Percentiles rank a stretch among this genome's conserved stretches.
phyloP scores from a whole-genome alignment of 2,888 invertebrate species.

The Octodonta nipae region DNA sequence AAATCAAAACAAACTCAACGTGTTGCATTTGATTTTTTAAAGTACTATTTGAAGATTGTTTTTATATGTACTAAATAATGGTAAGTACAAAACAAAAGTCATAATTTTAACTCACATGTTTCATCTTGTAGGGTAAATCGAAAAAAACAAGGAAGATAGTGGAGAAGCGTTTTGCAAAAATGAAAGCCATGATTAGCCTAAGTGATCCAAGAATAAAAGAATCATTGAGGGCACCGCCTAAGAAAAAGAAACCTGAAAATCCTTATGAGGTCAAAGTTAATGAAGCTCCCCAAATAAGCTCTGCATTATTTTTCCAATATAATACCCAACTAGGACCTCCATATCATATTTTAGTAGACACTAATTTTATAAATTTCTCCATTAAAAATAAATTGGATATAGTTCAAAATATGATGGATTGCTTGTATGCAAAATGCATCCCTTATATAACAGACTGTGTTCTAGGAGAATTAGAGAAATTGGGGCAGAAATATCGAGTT shows the following conservation, averaged over 20 bases:
- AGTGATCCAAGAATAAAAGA: conserved; percentile 73
- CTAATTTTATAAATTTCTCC: conserved; percentile 97
- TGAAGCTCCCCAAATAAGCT: conserved; percentile 74
- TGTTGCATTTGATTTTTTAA: too few relatives aligned
- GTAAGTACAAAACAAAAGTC: too few relatives aligned
- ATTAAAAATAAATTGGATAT: conserved; percentile 96
- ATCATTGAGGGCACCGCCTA: conserved; percentile 49
- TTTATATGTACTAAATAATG: too few relatives aligned
- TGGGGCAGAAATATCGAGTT: conserved; percentile 87
- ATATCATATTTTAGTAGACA: conserved; percentile 90
- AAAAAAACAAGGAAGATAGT: conserved; percentile 66
- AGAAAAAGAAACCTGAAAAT: conserved; percentile 57
- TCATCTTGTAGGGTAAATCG: conserved; percentile 71
- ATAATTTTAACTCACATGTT: too few relatives aligned
- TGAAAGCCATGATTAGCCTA: conserved; percentile 76
- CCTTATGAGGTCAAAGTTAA: conserved; percentile 61
- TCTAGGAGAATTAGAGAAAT: conserved; percentile 89
- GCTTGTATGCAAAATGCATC: conserved; percentile 93
- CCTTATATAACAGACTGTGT: conserved; percentile 99
- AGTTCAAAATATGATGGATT: conserved; percentile 96
- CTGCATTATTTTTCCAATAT: conserved; percentile 93
- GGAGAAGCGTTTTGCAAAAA: conserved; percentile 70
- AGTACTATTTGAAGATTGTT: too few relatives aligned
- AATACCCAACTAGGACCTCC: conserved; percentile 97
- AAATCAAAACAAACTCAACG: too few relatives aligned